Conservation (phyloP, 2,113 vertebrate species). For the Lathamus discolor region DNA sequence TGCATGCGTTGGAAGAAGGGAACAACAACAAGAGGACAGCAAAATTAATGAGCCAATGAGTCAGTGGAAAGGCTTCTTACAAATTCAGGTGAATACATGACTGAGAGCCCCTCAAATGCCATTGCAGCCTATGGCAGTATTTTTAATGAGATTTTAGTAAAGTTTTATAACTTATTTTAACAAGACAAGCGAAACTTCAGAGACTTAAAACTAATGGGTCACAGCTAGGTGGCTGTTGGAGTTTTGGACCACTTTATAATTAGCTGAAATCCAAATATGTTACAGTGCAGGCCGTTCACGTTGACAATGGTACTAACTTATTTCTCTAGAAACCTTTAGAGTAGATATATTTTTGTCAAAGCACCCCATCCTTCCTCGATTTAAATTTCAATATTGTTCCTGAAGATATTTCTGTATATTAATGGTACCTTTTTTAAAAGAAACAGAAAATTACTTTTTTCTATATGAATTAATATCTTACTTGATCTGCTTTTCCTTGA, state of each 20-base stretch:
- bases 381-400: slow-evolving; percentile 81
- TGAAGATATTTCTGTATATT: slow-evolving; percentile 83
- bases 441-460: slow-evolving; percentile 82
- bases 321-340: slow-evolving; percentile 74
- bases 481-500: slow-evolving; percentile 82
- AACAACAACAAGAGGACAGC: slow-evolving; percentile 48
- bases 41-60: slow-evolving; percentile 31
- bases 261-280: slow-evolving; percentile 79
- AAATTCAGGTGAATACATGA: slow-evolving; percentile 58
- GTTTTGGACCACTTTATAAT: slow-evolving; percentile 79
- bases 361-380: slow-evolving; percentile 70
- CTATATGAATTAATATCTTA: slow-evolving; percentile 83
- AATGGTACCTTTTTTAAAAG: slow-evolving; percentile 83
- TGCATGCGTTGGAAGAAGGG: slow-evolving; percentile 14
- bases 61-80: slow-evolving; percentile 60
- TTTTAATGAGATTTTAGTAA: slow-evolving; percentile 78
- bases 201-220: slow-evolving; percentile 68
- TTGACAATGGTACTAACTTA: slow-evolving; percentile 83
- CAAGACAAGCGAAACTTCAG: slow-evolving; percentile 52
- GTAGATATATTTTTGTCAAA: slow-evolving; percentile 82
- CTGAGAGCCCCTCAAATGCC: slow-evolving; percentile 59
- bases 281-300: slow-evolving; percentile 78
- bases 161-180: slow-evolving; percentile 78
- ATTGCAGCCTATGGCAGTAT: slow-evolving; percentile 52
- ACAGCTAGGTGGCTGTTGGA: slow-evolving; percentile 71